A percentile compares a stretch with the other conserved stretches of the same genome.
Conservation (phyloP, 1,140 invertebrate species). For the Galleria mellonella region DNA sequence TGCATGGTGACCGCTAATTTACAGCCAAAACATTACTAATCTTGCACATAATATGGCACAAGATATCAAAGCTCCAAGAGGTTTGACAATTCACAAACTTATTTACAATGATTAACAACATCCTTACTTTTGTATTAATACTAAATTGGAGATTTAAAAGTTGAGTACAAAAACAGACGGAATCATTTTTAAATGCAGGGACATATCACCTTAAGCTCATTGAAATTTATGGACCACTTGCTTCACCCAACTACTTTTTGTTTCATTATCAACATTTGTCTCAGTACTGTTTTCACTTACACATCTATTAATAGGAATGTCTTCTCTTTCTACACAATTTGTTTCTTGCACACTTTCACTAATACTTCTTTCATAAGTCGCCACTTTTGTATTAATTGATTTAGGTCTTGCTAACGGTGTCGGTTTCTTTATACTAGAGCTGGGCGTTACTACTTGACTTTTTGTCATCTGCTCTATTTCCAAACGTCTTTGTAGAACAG, state of each 20-base stretch:
- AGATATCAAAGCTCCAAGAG: slow-evolving; percentile 46
- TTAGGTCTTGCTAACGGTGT: slow-evolving; percentile 42
- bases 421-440: slow-evolving; percentile 31
- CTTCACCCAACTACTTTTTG: slow-evolving; percentile 69
- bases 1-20: slow-evolving; percentile 17
- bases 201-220: slow-evolving; percentile 42
- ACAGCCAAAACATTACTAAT: slow-evolving; percentile 35
- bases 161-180: slow-evolving; percentile 35
- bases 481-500: slow-evolving; percentile 65
- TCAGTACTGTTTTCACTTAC: slow-evolving; percentile 3
- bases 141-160: slow-evolving; percentile 14
- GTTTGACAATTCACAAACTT: slow-evolving; percentile 34
- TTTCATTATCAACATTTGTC: slow-evolving; percentile 31
- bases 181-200: slow-evolving; percentile 40
- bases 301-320: slow-evolving; percentile 30
- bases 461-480: slow-evolving; percentile 66
- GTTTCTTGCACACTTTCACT: slow-evolving; percentile 34
- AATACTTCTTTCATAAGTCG: slow-evolving; percentile 46
- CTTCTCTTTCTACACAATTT: slow-evolving; percentile 17
- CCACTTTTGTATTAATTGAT: slow-evolving; percentile 53
- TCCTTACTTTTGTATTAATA: slow-evolving; percentile 9
- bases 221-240: slow-evolving; percentile 74
- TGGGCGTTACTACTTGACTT: slow-evolving; percentile 27
- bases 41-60: slow-evolving; percentile 58
- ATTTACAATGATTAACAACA: slow-evolving; percentile 37